Conservation (phyloP, 2,797 vertebrate species). For the Hydrophis major region DNA sequence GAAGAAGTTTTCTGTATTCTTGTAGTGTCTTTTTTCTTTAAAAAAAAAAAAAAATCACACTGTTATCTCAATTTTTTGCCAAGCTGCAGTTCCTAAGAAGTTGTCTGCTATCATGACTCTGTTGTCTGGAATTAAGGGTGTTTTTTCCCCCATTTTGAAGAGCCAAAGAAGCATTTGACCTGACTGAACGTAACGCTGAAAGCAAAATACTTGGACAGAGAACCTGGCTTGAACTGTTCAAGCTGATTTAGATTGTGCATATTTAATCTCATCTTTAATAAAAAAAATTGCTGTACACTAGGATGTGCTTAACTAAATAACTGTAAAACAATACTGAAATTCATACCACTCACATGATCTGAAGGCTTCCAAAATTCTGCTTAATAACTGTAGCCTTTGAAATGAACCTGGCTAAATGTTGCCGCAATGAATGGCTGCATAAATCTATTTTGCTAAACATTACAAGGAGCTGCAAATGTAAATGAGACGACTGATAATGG, state of each 20-base stretch:
- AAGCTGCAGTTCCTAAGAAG: background rate
- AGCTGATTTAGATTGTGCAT: background rate
- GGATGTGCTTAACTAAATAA: background rate
- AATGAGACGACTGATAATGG: background rate
- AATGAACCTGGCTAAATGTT: background rate
- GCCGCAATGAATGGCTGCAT: background rate
- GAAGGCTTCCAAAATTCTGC: background rate
- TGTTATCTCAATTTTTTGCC: background rate
- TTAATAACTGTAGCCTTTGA: background rate
- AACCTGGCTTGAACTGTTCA: background rate
- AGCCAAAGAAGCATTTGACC: background rate
- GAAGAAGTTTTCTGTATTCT: background rate
- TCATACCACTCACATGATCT: background rate
- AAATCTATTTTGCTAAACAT: background rate
- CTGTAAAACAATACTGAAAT: background rate
- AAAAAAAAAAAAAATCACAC: background rate
- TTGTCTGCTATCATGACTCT: background rate
- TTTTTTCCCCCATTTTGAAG: background rate
- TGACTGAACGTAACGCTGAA: background rate
- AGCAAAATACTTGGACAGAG: background rate
- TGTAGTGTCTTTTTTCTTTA: background rate
- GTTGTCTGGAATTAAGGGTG: background rate
- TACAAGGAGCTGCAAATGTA: background rate
- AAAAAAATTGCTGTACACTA: background rate
- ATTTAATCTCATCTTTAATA: background rate